These are phyloP conservation scores for Ceramica pisi DNA, from an alignment of 2,888 invertebrate genomes.

Conservation along the genomic window DNA sequence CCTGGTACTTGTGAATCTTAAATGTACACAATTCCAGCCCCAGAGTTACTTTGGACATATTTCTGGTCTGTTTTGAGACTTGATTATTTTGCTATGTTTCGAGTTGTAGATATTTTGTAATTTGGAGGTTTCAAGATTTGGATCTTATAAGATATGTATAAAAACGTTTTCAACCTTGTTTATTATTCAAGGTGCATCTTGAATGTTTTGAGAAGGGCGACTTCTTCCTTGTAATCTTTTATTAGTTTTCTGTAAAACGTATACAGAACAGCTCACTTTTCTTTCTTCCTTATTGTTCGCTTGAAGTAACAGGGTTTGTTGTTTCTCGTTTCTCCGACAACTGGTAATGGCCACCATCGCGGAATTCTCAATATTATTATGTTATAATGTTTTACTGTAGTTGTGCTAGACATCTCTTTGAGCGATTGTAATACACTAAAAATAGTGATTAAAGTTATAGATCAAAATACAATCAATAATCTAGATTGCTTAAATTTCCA, in stretches of 20 bases:
- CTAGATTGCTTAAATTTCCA: conserved; percentile 52
- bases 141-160: too few relatives aligned
- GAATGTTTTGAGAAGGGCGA: background rate
- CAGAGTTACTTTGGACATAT: too few relatives aligned
- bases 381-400: conserved; percentile 51
- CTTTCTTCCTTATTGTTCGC: conserved; percentile 30
- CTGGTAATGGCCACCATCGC: conserved; percentile 34
- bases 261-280: conserved; percentile 14
- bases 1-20: too few relatives aligned
- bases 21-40: too few relatives aligned
- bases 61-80: too few relatives aligned
- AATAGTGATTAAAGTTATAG: conserved; percentile 51
- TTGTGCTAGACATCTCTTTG: conserved; percentile 54
- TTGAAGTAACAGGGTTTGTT: conserved; percentile 41
- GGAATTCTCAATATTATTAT: conserved; percentile 53
- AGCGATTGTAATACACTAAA: conserved; percentile 47
- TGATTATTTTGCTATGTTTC: too few relatives aligned
- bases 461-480: conserved; percentile 56
- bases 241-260: conserved; percentile 16
- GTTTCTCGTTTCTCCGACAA: conserved; percentile 47
- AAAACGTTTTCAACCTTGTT: too few relatives aligned
- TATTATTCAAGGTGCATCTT: too few relatives aligned
- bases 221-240: conserved; percentile 14
- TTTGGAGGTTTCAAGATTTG: too few relatives aligned
- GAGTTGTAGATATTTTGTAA: too few relatives aligned